These are phyloP conservation scores for Pardalotus punctatus DNA, from an alignment of 2,113 vertebrate genomes.

Conservation along the genomic window DNA sequence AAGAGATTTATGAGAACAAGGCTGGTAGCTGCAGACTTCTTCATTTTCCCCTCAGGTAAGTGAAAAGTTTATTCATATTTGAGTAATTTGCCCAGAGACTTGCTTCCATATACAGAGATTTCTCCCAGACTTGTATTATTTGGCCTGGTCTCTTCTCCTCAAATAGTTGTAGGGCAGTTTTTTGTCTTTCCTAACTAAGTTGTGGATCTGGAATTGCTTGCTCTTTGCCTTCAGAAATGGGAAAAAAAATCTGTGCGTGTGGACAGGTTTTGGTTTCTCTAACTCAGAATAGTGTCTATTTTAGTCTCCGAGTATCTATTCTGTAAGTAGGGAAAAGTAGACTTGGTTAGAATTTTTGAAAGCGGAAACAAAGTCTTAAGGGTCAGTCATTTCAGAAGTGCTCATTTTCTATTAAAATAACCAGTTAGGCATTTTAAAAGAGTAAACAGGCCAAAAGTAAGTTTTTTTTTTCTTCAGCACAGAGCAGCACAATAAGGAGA, in stretches of 20 bases:
- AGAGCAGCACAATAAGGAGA: background rate
- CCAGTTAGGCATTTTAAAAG: background rate
- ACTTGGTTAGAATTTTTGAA: background rate
- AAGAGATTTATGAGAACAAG: background rate
- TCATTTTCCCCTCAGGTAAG: background rate
- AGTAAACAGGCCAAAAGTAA: background rate
- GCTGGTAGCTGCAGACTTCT: background rate
- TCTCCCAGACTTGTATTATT: background rate
- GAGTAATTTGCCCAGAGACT: background rate
- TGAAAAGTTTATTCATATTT: background rate
- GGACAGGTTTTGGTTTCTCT: background rate
- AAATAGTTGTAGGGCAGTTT: background rate
- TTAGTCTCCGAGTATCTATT: background rate
- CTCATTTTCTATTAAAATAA: background rate
- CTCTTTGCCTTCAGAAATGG: background rate
- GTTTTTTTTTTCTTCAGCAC: background rate
- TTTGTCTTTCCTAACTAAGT: background rate
- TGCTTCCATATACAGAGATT: background rate
- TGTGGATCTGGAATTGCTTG: background rate
- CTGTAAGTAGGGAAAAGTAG: background rate
- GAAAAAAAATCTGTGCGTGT: fast-evolving
- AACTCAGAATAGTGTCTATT: background rate
- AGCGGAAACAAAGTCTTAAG: background rate
- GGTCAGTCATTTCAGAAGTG: background rate
- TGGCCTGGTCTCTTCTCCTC: background rate